Evolutionary conservation across 2,797 vertebrate genomes (phyloP).

Genomic region (Sebastes itinus): DNA sequence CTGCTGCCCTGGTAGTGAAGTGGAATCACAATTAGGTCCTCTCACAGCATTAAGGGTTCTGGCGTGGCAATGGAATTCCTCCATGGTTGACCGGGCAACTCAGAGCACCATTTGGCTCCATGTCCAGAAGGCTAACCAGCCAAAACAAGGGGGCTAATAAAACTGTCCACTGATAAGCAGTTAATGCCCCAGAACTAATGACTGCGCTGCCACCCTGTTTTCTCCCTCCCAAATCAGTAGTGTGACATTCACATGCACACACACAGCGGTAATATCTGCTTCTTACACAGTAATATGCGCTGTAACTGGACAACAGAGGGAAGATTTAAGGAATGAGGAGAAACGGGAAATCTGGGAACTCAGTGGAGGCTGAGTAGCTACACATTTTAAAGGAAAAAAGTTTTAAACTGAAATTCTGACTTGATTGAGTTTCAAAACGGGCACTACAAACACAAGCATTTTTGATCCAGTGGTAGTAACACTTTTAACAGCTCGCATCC

Average conservation of each 20-base stretch:
- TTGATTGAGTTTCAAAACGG: too few species aligned
- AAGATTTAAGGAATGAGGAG: not conserved
- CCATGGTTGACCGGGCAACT: slow-evolving; percentile 46
- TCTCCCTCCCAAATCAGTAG: slow-evolving; percentile 1
- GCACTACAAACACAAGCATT: too few species aligned
- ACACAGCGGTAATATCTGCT: not conserved
- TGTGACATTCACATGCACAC: not conserved
- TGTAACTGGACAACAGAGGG: not conserved
- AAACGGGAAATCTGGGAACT: not conserved
- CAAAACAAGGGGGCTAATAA: slow-evolving; percentile 66
- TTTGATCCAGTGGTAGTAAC: too few species aligned
- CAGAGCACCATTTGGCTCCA: slow-evolving; percentile 48
- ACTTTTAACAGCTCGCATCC: too few species aligned
- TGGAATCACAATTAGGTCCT: slow-evolving; percentile 1
- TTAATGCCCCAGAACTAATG: slow-evolving; percentile 74
- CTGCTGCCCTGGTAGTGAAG: not conserved
- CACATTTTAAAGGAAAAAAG: not conserved
- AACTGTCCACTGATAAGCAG: slow-evolving; percentile 59
- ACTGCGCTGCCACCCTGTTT: slow-evolving; percentile 30
- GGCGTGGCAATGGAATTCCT: slow-evolving; percentile 37
- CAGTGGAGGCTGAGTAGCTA: not conserved
- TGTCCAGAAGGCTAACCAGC: slow-evolving; percentile 62
- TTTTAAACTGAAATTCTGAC: not conserved
- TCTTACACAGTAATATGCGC: not conserved
- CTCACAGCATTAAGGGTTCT: not conserved